Conservation (phyloP, 2,113 vertebrate genomes). For the Mastomys coucha region DNA sequence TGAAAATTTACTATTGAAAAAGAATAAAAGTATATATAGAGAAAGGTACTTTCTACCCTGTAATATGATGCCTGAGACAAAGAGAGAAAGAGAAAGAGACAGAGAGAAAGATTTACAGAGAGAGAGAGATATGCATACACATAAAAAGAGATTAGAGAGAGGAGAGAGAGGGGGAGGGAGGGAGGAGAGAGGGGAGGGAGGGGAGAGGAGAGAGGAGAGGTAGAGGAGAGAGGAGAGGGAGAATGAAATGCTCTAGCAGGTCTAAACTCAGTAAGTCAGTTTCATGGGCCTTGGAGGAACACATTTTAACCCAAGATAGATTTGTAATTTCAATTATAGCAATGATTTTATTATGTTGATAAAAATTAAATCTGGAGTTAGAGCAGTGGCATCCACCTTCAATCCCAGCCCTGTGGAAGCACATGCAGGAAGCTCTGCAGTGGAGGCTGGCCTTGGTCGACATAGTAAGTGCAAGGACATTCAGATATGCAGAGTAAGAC, state of each 20-base stretch:
- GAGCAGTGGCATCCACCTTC: background rate
- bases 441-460: no score
- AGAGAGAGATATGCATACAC: background rate
- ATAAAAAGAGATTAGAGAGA: background rate
- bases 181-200: background rate
- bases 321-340: constrained; percentile 32
- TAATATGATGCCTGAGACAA: background rate
- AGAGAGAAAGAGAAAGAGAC: background rate
- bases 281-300: background rate
- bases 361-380: background rate
- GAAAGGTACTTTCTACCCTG: background rate
- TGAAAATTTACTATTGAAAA: constrained; percentile 12
- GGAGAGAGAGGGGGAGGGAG: background rate
- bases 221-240: background rate
- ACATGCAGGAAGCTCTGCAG: background rate
- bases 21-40: background rate
- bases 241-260: background rate
- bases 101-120: background rate
- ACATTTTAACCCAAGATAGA: background rate
- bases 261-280: background rate
- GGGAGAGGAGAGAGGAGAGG: no score
- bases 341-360: constrained; percentile 15
- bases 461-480: background rate
- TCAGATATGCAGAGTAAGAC: background rate
- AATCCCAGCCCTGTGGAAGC: background rate